Conservation (phyloP, 2,888 invertebrate species). For the Hypena proboscidalis region DNA sequence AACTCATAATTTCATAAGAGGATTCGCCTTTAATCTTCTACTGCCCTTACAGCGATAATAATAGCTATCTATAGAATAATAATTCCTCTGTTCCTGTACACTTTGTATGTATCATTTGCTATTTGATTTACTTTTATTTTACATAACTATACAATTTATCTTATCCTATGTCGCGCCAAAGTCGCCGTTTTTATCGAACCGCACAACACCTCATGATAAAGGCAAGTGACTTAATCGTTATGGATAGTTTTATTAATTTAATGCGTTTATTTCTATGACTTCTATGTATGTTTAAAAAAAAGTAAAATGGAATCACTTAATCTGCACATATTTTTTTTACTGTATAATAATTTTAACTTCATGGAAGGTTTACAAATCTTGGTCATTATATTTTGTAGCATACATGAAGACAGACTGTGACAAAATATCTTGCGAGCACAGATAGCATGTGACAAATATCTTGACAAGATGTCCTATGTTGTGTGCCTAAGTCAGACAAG, state of each 20-base stretch:
- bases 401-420: too few species aligned
- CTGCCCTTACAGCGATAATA: conserved; percentile 39
- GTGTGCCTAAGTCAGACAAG: too few species aligned
- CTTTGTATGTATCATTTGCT: conserved; percentile 36
- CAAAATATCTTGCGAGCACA: too few species aligned
- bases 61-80: conserved; percentile 40
- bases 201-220: conserved; percentile 14
- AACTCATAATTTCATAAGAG: conserved; percentile 6
- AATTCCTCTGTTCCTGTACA: conserved; percentile 50
- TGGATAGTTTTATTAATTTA: neutral
- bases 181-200: conserved; percentile 50
- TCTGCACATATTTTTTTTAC: too few species aligned
- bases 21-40: conserved; percentile 18
- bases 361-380: too few species aligned
- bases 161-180: conserved; percentile 55
- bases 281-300: too few species aligned
- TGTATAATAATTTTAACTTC: too few species aligned
- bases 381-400: too few species aligned
- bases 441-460: too few species aligned
- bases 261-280: too few species aligned
- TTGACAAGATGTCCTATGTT: too few species aligned
- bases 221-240: conserved; percentile 13
- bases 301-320: too few species aligned
- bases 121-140: conserved; percentile 38
- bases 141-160: conserved; percentile 59